Evolutionary conservation across 2,888 invertebrate species (phyloP), one percentile per base, ranked within the genome.

Genomic region (Mythimna albipuncta): DNA sequence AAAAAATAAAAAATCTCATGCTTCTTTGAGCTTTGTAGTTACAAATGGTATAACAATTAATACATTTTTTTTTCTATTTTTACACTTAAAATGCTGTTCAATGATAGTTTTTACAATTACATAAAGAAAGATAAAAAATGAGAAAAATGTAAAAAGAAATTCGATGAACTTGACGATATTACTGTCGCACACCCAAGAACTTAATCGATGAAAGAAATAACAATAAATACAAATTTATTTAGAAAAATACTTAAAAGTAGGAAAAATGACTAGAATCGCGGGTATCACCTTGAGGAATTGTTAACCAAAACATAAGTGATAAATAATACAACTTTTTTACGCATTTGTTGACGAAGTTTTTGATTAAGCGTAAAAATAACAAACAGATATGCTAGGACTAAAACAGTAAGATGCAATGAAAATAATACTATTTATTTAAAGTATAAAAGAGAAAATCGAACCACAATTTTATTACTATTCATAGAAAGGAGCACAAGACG

Each of bases 181-280:
- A 72, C 58, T 64, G 55, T 38, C 16, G 64, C 61, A 13, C 32
- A 74, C 41, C 63, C 11, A 44, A 41, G 32, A 50, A 70, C 35
- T 54, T 74, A 69, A 67, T 66, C 4, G 21, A 61, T 11, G 6
- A 19, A 21, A 57, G 57, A 19, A 55, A 64, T 65, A 21, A 64
- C 55, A 68, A 75, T 68, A 64, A 55, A 57, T 41, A 62, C 69
- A 61, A 58, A 76, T 69, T 50, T 55, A 54, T 58, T 64, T 62
- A 72, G 55, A 63, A 57, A 35, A 1, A 69, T 61, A 65, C 77
- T 69, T 81, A 84, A 73, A 69, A 64, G 67, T 76, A 72, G 73
- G 75, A 79, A 50, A 83, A 82, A 71, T 90, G 89, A 89, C 89
- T 89, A 89, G 90, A 88, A 85, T 77, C 63, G 41, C 76, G 79